Percentiles rank a stretch among this genome's conserved stretches.
Conservation (phyloP, 1,140 invertebrate genomes). For the Pachypeltis micranthus region DNA sequence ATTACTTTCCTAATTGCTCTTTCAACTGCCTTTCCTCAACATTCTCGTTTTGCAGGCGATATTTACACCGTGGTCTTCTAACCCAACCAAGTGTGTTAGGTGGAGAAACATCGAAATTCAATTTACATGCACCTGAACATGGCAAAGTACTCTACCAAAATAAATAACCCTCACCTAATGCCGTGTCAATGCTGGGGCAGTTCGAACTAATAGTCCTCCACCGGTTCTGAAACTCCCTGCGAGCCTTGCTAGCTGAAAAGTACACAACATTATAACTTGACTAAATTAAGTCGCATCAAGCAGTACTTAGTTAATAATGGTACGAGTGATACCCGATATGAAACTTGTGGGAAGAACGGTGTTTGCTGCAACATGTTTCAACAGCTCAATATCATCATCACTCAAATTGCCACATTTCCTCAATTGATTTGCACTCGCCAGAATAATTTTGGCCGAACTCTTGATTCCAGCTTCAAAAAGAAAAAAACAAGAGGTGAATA, state of each 20-base stretch:
- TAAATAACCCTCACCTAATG: slow-evolving; percentile 15
- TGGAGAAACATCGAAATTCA: too few relatives aligned
- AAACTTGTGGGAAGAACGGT: slow-evolving; percentile 4
- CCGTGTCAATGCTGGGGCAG: slow-evolving; percentile 9
- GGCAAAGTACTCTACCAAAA: too few relatives aligned
- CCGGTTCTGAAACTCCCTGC: neutral
- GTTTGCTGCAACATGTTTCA: slow-evolving; percentile 8
- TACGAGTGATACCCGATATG: neutral
- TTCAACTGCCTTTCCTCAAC: too few relatives aligned
- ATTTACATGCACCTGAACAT: too few relatives aligned
- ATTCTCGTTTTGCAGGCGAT: too few relatives aligned
- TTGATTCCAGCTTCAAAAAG: neutral
- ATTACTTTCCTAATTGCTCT: too few relatives aligned
- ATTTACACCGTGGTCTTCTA: too few relatives aligned
- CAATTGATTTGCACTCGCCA: neutral
- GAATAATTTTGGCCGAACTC: neutral
- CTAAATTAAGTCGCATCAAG: too few relatives aligned
- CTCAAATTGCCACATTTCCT: slow-evolving; percentile 14
- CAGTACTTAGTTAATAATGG: too few relatives aligned
- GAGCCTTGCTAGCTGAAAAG: neutral
- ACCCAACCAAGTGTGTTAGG: too few relatives aligned
- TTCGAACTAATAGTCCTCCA: slow-evolving; percentile 8
- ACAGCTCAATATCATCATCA: slow-evolving; percentile 3
- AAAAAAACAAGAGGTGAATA: neutral
- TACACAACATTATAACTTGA: neutral